Conservation (phyloP, 2,888 invertebrate genomes). For the Lasioglossum oenotherae region DNA sequence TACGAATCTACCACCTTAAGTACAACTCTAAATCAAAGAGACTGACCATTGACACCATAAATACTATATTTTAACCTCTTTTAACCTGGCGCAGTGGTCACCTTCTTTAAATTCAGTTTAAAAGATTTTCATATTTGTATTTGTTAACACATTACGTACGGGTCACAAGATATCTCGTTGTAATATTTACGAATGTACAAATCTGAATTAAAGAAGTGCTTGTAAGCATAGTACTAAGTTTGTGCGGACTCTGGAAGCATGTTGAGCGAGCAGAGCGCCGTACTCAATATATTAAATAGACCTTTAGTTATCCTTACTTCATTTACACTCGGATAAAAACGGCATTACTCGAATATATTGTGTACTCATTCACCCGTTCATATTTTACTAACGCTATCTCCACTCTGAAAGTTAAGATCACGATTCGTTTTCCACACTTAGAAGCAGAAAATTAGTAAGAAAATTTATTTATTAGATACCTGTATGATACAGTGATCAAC, state of each 20-base stretch:
- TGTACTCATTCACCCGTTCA: neutral
- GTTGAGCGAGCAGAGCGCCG: no score
- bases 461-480: conserved; percentile 70
- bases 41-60: neutral
- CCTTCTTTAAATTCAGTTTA: neutral
- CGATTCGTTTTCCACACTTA: conserved; percentile 30
- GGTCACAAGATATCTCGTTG: no score
- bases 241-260: no score
- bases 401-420: conserved; percentile 23
- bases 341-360: neutral
- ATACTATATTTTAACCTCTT: neutral
- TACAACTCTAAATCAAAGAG: neutral
- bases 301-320: neutral
- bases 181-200: no score
- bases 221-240: no score
- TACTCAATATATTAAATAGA: neutral
- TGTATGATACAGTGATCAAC: conserved; percentile 73
- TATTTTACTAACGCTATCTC: conserved; percentile 20
- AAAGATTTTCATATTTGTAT: neutral
- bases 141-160: neutral
- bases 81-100: neutral
- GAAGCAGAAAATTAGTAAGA: conserved; percentile 63
- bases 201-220: no score
- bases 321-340: conserved; percentile 1
- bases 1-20: no score